Evolutionary conservation across 2,797 vertebrate genomes (phyloP).

Genomic region (Epinephelus coioides): DNA sequence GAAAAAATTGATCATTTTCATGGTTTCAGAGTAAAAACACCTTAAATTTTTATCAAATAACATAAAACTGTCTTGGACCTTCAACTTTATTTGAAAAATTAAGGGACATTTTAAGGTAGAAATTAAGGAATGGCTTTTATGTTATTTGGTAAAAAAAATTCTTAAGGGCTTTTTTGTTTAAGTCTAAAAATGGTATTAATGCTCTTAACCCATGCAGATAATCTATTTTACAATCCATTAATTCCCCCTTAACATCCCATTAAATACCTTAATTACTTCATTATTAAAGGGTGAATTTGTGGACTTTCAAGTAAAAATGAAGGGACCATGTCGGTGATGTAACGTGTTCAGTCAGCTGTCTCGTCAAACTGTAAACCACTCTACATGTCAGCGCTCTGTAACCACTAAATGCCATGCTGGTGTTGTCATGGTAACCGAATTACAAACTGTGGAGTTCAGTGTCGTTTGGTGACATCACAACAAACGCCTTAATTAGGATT

Average conservation of each 20-base stretch:
- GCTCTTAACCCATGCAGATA: neutral
- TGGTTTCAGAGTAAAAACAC: neutral
- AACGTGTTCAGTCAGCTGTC: neutral
- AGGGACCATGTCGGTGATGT: neutral
- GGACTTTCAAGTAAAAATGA: neutral
- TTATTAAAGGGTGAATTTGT: neutral
- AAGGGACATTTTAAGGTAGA: neutral
- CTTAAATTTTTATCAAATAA: neutral
- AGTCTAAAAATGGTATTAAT: neutral
- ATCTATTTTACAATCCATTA: neutral
- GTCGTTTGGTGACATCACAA: neutral
- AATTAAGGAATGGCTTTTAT: neutral
- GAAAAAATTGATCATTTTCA: neutral
- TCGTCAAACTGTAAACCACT: neutral
- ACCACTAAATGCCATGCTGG: neutral
- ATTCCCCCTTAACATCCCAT: neutral
- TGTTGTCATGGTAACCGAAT: neutral
- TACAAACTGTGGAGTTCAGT: neutral
- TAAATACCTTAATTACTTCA: neutral
- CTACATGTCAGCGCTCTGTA: neutral
- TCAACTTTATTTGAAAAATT: neutral
- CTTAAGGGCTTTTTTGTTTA: neutral
- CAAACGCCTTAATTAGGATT: neutral
- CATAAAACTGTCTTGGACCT: neutral
- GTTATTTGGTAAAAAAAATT: neutral